Percentiles rank a stretch among this genome's conserved stretches.
Evolutionary conservation across 2,113 vertebrate genomes (phyloP).

Genomic region (Sinocyclocheilus rhinocerous): DNA sequence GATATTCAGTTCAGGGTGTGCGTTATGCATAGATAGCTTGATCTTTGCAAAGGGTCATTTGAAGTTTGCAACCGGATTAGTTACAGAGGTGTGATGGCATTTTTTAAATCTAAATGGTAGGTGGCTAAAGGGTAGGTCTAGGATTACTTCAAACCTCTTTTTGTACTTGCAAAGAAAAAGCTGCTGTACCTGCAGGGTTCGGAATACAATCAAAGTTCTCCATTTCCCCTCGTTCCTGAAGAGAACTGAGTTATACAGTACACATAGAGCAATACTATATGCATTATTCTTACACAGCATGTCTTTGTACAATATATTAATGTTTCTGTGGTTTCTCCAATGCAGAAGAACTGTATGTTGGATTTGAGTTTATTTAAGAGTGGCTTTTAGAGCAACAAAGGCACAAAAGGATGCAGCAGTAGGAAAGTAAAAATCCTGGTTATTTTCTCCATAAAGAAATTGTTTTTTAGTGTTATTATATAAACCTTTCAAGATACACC

Average conservation of each 20-base stretch:
- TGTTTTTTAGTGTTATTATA: too few species aligned
- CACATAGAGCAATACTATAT: background rate
- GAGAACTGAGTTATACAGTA: background rate
- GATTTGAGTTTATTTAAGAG: background rate
- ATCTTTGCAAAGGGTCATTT: conserved; percentile 47
- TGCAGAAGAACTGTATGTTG: background rate
- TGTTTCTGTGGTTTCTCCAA: background rate
- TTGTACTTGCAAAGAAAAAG: conserved; percentile 36
- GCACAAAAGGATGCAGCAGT: background rate
- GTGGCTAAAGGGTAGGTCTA: conserved; percentile 38
- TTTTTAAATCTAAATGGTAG: conserved; percentile 31
- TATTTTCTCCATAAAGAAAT: background rate
- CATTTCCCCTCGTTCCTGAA: background rate
- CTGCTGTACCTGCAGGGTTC: conserved; percentile 31
- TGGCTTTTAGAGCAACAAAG: background rate
- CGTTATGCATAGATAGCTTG: conserved; percentile 36
- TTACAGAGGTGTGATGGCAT: conserved; percentile 49
- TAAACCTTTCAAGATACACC: too few species aligned
- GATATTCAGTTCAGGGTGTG: background rate
- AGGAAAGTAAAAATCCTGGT: background rate
- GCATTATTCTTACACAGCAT: conserved; percentile 3
- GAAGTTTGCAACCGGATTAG: conserved; percentile 36
- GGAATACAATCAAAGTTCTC: conserved; percentile 42
- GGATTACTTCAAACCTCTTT: conserved; percentile 47
- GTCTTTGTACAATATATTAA: background rate